A percentile compares a stretch with the other conserved stretches of the same genome.
These are phyloP conservation scores for Trissoscelio sp. DNA, from an alignment of 2,888 invertebrate genomes.

Conservation along the genomic window DNA sequence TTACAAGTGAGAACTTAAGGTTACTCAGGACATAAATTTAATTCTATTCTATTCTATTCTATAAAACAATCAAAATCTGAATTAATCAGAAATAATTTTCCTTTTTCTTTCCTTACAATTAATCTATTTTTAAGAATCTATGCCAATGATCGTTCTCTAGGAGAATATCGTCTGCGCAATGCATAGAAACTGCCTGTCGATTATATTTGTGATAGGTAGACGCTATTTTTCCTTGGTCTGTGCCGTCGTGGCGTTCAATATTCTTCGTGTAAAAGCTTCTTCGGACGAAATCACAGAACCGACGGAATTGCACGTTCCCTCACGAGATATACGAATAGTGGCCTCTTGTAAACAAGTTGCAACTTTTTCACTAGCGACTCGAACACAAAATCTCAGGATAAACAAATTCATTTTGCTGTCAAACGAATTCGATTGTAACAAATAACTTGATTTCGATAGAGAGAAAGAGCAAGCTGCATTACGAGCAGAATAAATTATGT, in stretches of 20 bases:
- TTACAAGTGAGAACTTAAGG: too few relatives aligned
- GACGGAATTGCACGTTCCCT: slow-evolving; percentile 43
- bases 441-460: slow-evolving; percentile 44
- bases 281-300: slow-evolving; percentile 44
- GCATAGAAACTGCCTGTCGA: slow-evolving; percentile 38
- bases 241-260: slow-evolving; percentile 38
- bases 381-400: slow-evolving; percentile 44
- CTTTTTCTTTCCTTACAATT: too few relatives aligned
- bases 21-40: too few relatives aligned
- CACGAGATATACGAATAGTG: slow-evolving; percentile 38
- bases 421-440: slow-evolving; percentile 46
- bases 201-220: slow-evolving; percentile 41
- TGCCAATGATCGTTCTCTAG: too few relatives aligned
- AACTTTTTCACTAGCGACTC: slow-evolving; percentile 42
- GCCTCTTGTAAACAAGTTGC: slow-evolving; percentile 55
- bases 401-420: slow-evolving; percentile 60
- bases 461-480: slow-evolving; percentile 15
- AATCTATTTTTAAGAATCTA: too few relatives aligned
- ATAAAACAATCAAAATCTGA: too few relatives aligned
- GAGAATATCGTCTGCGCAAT: slow-evolving; percentile 7
- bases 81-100: too few relatives aligned
- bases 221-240: slow-evolving; percentile 33
- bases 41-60: too few relatives aligned
- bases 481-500: slow-evolving; percentile 39
- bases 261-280: slow-evolving; percentile 33